phyloP scores from a whole-genome alignment of 2,797 vertebrate species.

The Ispidina picta region DNA sequence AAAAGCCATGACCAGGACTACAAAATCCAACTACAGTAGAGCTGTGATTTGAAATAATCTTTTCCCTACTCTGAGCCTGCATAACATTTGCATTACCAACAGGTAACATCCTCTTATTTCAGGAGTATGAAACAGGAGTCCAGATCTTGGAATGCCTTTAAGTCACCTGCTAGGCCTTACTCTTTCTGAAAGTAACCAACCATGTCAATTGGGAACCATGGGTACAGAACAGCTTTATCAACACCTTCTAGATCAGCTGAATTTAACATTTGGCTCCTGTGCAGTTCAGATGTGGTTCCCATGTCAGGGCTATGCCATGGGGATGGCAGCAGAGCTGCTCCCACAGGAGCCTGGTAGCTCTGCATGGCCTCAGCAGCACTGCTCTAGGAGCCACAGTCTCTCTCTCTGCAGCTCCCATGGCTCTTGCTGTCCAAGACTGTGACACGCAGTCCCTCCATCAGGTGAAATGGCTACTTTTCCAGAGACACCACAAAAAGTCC shows the following conservation, averaged over 20 bases:
- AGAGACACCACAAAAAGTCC: background rate
- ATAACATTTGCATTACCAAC: background rate
- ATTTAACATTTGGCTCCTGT: background rate
- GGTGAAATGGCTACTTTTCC: background rate
- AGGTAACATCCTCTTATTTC: background rate
- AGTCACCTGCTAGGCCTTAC: background rate
- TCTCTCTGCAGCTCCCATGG: background rate
- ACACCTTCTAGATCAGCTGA: background rate
- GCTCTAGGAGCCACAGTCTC: background rate
- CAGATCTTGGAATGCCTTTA: background rate
- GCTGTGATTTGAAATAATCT: background rate
- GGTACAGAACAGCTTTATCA: background rate
- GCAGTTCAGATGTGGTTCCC: background rate
- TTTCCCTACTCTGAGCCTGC: background rate
- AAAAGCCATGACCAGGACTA: background rate
- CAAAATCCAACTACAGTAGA: background rate
- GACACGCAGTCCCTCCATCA: background rate
- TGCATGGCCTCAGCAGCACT: background rate
- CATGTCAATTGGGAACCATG: background rate
- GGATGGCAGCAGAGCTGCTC: background rate
- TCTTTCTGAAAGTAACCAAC: background rate
- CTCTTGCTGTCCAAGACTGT: background rate
- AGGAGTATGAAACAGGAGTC: background rate
- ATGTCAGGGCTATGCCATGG: background rate
- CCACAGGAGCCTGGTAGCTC: background rate